Base-by-base conservation (phyloP, 2,113 vertebrate genomes). In the Polyodon spathula region DNA sequence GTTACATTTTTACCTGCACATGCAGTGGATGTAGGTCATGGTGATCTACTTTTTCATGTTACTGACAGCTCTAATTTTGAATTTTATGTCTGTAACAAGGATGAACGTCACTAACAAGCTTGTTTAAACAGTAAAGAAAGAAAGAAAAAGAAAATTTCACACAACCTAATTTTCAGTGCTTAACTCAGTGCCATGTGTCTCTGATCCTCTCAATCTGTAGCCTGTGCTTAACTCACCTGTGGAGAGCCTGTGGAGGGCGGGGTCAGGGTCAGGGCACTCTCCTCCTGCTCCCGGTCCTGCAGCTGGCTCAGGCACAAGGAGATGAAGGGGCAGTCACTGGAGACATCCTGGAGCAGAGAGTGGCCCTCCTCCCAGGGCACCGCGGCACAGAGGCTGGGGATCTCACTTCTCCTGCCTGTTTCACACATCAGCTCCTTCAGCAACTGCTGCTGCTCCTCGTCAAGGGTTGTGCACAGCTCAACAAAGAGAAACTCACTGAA, bases 361-460 rank as follows among this genome's bases (percentile, higher is more conserved):
- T 84, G 54, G 56, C 72, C 69, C 0, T 76, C 72, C 0, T 71
- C 58, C 51, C 79, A 37, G n/a, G 79, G 67, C 37, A 85, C 72
- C 16, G 68, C 14, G 0, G 74, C 11, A 1, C n/a, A 52, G 1
- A 53, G 40, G 1, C 17, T 64, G 12, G 58, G 6, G 17, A 11
- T 44, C 42, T 4, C 42, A 70, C 51, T 63, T 37, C 70, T 72
- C 42, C 79, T 66, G 57, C 74, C 82, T 56, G 78, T 63, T 0
- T 86, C 57, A 8, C 85, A 83, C 73, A 88, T 67, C 51, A 76
- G 12, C 10, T 83, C 84, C 17, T 77, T 77, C 17, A 86, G 55
- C 0, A 84, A 52, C 6, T 79, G 76, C 6, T 76, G 75, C 27
- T 81, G 69, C 62, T 85, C 71, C 41, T 76, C 77, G 38, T 64